These are phyloP conservation scores for Drosophila nigrodunni DNA, from an alignment of 1,140 invertebrate genomes.

Conservation along the genomic window DNA sequence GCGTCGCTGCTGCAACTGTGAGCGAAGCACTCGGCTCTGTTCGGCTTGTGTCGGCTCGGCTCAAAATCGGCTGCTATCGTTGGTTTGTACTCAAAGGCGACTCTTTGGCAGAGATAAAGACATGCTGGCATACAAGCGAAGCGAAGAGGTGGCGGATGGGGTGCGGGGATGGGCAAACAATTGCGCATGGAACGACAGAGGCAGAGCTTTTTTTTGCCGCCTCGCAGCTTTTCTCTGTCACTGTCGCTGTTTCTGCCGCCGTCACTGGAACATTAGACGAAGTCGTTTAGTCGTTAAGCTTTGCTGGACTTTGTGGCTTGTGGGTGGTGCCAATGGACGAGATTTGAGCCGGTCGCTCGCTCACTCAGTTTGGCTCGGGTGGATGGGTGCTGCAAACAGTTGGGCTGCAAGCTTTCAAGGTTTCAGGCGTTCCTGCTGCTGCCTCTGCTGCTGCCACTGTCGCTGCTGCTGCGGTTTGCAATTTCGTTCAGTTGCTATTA, in stretches of 20 bases:
- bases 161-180: slow-evolving; percentile 14
- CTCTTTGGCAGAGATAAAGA: neutral
- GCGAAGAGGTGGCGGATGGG: neutral
- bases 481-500: slow-evolving; percentile 30
- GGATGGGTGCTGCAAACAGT: slow-evolving; percentile 34
- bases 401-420: slow-evolving; percentile 56
- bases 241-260: slow-evolving; percentile 1
- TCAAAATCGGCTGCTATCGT: slow-evolving; percentile 1
- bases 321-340: slow-evolving; percentile 40
- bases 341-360: slow-evolving; percentile 31
- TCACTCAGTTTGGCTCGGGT: neutral
- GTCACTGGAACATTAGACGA: slow-evolving; percentile 54
- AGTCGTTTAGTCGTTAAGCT: slow-evolving; percentile 5
- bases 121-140: neutral
- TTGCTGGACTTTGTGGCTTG: slow-evolving; percentile 26
- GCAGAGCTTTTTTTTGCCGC: slow-evolving; percentile 32
- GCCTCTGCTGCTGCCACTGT: slow-evolving; percentile 5
- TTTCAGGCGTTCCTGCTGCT: slow-evolving; percentile 48
- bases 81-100: slow-evolving; percentile 15
- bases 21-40: slow-evolving; percentile 40
- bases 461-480: slow-evolving; percentile 45
- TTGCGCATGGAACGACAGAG: slow-evolving; percentile 37
- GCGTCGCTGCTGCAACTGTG: slow-evolving; percentile 50
- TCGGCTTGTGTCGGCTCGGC: slow-evolving; percentile 30
- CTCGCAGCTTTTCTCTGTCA: slow-evolving; percentile 50